Base-by-base conservation (phyloP, 2,797 vertebrate genomes). In the Gymnodraco acuticeps region DNA sequence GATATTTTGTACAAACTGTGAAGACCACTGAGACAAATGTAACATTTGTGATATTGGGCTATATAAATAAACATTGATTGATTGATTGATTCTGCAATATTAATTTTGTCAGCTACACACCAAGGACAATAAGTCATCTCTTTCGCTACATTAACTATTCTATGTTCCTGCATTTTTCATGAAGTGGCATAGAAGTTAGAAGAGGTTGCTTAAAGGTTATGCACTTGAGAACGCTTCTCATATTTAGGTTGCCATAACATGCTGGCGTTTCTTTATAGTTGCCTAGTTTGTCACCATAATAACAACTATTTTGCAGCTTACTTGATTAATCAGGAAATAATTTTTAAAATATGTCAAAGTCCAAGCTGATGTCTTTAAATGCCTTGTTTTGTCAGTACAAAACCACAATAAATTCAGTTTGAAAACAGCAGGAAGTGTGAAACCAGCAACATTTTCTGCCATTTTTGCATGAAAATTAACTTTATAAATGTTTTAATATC, bases 61-160 rank as follows among this genome's bases (percentile, higher is more conserved):
- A n/a, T n/a, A n/a, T n/a, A n/a, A n/a, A n/a, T n/a, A n/a, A n/a
- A n/a, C n/a, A n/a, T n/a, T n/a, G n/a, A n/a, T n/a, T n/a, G n/a
- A n/a, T n/a, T n/a, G n/a, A n/a, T n/a, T n/a, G n/a, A n/a, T n/a
- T n/a, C 31, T 69, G 60, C 41, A 67, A 10, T 56, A 66, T 65
- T 53, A 54, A 48, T 54, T 69, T 61, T 54, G 54, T 41, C 42
- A 76, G 54, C 46, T 54, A n/a, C 54, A 70, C 51, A 38, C 50
- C 9, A n/a, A 56, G 23, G 64, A 73, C 58, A 64, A 69, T 50
- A 58, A 70, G 33, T 61, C 31, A 65, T 73, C 20, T 64, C 55
- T 63, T 65, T 65, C 67, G 59, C 47, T 27, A 43, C 64, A 71
- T 74, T 11, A 19, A 23, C 59, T 31, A n/a, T 47, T 50, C 13